phyloP scores from a whole-genome alignment of 2,113 vertebrate species.

The Camarhynchus parvulus region DNA sequence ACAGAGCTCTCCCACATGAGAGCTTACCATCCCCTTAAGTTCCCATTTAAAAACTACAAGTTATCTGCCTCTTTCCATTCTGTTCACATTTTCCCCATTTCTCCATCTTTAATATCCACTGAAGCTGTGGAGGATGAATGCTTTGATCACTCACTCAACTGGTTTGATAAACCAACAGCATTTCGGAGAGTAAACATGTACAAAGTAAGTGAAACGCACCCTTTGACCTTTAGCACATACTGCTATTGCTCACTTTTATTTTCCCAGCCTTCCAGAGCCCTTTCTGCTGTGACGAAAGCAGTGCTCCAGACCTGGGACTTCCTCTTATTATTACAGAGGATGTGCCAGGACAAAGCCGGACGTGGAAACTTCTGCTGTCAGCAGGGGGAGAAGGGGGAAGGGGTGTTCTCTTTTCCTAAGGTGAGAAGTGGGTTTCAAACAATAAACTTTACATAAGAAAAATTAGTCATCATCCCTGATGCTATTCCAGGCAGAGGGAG shows the following conservation, averaged over 20 bases:
- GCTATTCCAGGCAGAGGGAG: neutral
- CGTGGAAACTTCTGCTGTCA: neutral
- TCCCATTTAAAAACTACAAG: neutral
- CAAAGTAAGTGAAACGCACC: neutral
- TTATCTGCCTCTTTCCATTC: neutral
- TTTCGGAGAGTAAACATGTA: neutral
- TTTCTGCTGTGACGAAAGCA: neutral
- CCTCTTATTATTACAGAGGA: conserved; percentile 58
- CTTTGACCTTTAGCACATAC: neutral
- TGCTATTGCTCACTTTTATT: neutral
- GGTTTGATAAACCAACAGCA: neutral
- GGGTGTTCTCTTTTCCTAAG: neutral
- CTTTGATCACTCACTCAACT: neutral
- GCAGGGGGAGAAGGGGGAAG: neutral
- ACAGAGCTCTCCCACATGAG: neutral
- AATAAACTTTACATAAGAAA: conserved; percentile 4
- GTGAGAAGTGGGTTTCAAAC: conserved; percentile 1
- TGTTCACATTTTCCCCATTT: neutral
- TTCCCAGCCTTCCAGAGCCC: neutral
- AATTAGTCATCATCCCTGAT: conserved; percentile 12
- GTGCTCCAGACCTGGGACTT: conserved; percentile 9
- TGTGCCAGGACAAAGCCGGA: neutral
- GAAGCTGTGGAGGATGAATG: neutral
- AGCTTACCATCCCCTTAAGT: neutral
- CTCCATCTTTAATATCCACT: neutral